phyloP scores from a whole-genome alignment of 2,797 vertebrate species.

The Tiaroga cobitis region DNA sequence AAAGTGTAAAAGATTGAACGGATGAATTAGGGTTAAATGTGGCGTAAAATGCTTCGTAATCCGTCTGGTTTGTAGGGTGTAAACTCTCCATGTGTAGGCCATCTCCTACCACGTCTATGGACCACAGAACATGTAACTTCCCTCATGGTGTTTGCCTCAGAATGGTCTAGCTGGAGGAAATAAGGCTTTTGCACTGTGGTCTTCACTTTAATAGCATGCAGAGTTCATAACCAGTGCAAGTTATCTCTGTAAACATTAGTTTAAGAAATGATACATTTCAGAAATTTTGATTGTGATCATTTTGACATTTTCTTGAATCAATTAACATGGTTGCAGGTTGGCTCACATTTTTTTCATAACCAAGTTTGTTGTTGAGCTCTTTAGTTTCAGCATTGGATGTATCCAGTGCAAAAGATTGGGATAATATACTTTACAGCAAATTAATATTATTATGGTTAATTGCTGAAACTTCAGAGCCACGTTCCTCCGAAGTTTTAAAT shows the following conservation, averaged over 20 bases:
- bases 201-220: slow-evolving; percentile 29
- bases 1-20: background rate
- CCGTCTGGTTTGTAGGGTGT: slow-evolving; percentile 12
- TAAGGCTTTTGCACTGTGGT: slow-evolving; percentile 13
- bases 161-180: slow-evolving; percentile 3
- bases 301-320: slow-evolving; percentile 4
- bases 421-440: background rate
- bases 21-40: slow-evolving; percentile 47
- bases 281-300: background rate
- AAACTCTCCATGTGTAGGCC: slow-evolving; percentile 39
- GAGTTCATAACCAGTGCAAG: slow-evolving; percentile 26
- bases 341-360: background rate
- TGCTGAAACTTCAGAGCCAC: background rate
- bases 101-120: slow-evolving; percentile 32
- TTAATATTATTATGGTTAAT: background rate
- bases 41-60: slow-evolving; percentile 35
- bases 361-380: slow-evolving; percentile 10
- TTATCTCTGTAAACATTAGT: slow-evolving; percentile 21
- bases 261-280: slow-evolving; percentile 1
- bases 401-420: background rate
- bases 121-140: slow-evolving; percentile 44
- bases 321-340: background rate
- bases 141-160: background rate
- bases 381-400: slow-evolving; percentile 10
- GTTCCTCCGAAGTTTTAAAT: background rate